Evolutionary conservation across 1,140 invertebrate genomes (phyloP).

Genomic region (Drosophila ironensis): DNA sequence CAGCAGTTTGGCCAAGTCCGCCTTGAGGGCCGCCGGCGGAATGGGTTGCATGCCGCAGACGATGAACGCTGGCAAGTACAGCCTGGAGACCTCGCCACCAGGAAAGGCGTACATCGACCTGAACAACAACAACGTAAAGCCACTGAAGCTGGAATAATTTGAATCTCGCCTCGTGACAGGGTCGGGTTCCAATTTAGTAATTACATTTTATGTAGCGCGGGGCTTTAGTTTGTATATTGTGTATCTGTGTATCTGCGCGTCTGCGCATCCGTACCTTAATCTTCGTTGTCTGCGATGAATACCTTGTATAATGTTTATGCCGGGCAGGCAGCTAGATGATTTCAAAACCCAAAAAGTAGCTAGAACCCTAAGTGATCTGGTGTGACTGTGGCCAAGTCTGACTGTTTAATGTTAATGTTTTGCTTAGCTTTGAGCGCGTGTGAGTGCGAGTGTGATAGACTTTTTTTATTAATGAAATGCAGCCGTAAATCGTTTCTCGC

Average conservation of each 20-base stretch:
- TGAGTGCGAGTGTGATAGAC: conserved; percentile 34
- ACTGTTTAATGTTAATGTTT: conserved; percentile 43
- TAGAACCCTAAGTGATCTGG: conserved; percentile 53
- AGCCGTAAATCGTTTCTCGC: conserved; percentile 50
- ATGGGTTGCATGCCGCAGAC: conserved; percentile 70
- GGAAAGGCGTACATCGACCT: conserved; percentile 57
- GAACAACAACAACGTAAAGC: conserved; percentile 75
- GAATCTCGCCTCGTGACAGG: background rate
- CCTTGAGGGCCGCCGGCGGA: conserved; percentile 66
- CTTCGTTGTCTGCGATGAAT: conserved; percentile 21
- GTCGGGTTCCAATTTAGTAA: conserved; percentile 41
- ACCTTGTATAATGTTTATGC: conserved; percentile 68
- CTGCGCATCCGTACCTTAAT: conserved; percentile 29
- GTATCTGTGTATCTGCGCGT: conserved; percentile 12
- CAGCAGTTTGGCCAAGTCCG: conserved; percentile 55
- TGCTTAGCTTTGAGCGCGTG: conserved; percentile 21
- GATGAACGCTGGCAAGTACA: conserved; percentile 23
- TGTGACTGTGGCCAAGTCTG: conserved; percentile 37
- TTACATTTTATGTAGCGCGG: conserved; percentile 59
- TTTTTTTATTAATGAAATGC: conserved; percentile 55
- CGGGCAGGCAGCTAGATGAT: conserved; percentile 59
- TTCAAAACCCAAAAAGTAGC: conserved; percentile 60
- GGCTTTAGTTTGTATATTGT: conserved; percentile 52
- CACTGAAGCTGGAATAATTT: conserved; percentile 62
- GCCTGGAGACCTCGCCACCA: background rate